These are phyloP conservation scores for Cephus pulcher DNA, from an alignment of 2,888 invertebrate genomes.

Conservation along the genomic window DNA sequence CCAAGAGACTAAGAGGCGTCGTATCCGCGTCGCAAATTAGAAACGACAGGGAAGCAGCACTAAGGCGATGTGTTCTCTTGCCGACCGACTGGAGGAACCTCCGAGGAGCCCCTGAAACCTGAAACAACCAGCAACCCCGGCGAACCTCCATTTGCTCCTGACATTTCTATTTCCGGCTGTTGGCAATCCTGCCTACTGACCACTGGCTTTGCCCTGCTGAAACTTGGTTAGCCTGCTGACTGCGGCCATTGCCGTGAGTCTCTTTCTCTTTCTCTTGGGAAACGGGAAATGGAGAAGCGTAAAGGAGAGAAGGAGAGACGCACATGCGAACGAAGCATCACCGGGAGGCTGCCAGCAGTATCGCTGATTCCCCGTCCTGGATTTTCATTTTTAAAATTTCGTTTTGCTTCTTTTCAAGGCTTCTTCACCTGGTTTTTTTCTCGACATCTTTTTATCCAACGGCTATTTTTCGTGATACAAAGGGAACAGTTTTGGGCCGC, in stretches of 20 bases:
- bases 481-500: constrained; percentile 31
- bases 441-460: background rate
- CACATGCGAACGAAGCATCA: background rate
- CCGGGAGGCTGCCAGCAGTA: background rate
- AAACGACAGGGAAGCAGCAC: constrained; percentile 37
- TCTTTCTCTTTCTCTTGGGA: background rate
- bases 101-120: background rate
- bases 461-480: constrained; percentile 27
- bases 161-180: background rate
- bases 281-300: background rate
- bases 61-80: constrained; percentile 25
- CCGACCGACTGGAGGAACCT: background rate
- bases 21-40: constrained; percentile 34
- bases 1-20: constrained; percentile 22
- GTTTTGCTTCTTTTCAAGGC: background rate
- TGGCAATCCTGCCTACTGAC: background rate
- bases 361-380: background rate
- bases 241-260: background rate
- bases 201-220: background rate
- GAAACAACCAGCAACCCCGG: background rate
- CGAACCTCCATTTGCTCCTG: background rate
- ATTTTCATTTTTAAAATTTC: background rate
- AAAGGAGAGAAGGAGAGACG: too few species aligned
- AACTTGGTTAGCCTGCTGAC: background rate
- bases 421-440: background rate